Conservation (phyloP, 2,113 vertebrate genomes). For the Callaeas wilsoni region DNA sequence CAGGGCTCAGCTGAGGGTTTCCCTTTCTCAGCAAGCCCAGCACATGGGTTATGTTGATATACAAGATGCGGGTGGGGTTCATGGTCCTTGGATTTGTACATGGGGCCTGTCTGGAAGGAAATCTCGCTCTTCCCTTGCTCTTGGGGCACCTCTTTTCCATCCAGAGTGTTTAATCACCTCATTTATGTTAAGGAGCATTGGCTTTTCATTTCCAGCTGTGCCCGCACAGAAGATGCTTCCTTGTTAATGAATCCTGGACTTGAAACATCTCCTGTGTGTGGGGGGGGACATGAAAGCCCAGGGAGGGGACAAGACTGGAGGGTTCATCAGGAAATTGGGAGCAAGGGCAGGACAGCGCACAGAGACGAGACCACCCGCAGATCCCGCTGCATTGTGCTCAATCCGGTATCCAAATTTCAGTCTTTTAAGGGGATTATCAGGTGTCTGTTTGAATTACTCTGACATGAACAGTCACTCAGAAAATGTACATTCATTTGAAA, state of each 20-base stretch:
- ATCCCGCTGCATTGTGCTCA: background rate
- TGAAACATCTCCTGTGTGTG: background rate
- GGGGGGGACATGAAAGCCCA: background rate
- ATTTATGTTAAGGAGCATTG: background rate
- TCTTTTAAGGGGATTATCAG: conserved; percentile 57
- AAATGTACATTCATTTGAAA: conserved; percentile 61
- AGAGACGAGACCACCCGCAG: background rate
- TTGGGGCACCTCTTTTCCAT: background rate
- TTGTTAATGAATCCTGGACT: conserved; percentile 10
- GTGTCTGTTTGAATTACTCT: conserved; percentile 65
- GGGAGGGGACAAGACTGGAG: background rate
- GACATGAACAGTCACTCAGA: conserved; percentile 39
- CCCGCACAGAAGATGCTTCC: background rate
- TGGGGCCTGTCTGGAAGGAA: background rate
- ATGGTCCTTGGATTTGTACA: background rate
- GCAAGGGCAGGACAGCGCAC: background rate
- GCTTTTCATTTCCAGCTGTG: conserved; percentile 25
- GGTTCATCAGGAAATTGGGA: background rate
- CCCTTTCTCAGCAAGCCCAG: background rate
- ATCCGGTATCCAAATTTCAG: background rate
- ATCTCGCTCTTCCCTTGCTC: background rate
- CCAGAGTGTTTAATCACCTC: background rate
- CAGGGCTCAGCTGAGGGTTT: accelerated
- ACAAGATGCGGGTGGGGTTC: background rate
- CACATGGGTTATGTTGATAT: accelerated